A percentile compares a stretch with the other conserved stretches of the same genome.
These are phyloP conservation scores for Caenorhabditis plicata DNA, from an alignment of 2,888 invertebrate species.

Conservation along the genomic window DNA sequence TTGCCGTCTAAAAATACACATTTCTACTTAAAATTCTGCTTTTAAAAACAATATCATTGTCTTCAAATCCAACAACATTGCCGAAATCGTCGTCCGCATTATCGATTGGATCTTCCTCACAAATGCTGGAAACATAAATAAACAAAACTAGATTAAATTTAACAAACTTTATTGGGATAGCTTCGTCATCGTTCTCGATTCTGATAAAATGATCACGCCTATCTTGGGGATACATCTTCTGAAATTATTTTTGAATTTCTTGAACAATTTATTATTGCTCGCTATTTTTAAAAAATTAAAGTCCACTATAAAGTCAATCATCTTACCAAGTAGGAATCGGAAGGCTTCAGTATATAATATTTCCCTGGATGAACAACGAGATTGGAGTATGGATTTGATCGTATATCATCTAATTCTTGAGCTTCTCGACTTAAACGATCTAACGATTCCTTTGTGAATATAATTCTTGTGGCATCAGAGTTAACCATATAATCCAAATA, in stretches of 20 bases:
- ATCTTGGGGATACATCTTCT: not conserved
- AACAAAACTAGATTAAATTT: too few species aligned
- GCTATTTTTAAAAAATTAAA: too few species aligned
- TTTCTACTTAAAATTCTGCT: too few species aligned
- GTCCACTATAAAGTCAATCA: too few species aligned
- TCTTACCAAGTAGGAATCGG: conserved; percentile 11
- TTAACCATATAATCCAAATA: conserved; percentile 15
- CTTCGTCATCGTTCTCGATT: not conserved
- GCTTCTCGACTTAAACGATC: too few species aligned
- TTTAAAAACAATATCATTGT: conserved; percentile 6
- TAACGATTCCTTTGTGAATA: conserved; percentile 7
- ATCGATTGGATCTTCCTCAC: not conserved
- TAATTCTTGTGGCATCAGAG: conserved; percentile 18
- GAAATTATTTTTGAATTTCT: conserved; percentile 2
- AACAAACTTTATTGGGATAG: not conserved
- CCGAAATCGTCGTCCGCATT: not conserved
- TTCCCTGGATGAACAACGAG: conserved; percentile 7
- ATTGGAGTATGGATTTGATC: conserved; percentile 3
- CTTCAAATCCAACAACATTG: conserved; percentile 5
- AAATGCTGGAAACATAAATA: not conserved
- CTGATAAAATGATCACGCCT: not conserved
- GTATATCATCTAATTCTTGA: conserved; percentile 1
- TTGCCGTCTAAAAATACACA: too few species aligned
- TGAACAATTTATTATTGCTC: conserved; percentile 5
- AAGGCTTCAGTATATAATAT: conserved; percentile 5